Percentiles rank a stretch among this genome's conserved stretches.
Evolutionary conservation across 2,797 vertebrate species (phyloP).

Genomic region (Pipistrellus nathusii): DNA sequence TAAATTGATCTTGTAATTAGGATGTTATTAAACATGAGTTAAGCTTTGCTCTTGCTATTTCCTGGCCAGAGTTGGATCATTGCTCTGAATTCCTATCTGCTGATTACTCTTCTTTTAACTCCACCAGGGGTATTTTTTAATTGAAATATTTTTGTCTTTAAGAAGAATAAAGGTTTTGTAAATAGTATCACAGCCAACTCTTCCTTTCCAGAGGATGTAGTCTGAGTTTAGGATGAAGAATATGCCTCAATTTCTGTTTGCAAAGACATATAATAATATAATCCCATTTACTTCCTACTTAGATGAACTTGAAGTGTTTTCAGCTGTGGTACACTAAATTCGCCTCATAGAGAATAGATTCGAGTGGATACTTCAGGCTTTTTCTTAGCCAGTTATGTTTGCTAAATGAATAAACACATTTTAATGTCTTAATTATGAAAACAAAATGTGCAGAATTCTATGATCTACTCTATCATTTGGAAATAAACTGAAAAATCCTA

Average conservation of each 20-base stretch:
- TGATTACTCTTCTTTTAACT: slow-evolving; percentile 83
- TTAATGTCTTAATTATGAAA: slow-evolving; percentile 82
- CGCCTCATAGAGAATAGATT: slow-evolving; percentile 82
- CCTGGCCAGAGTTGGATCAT: slow-evolving; percentile 54
- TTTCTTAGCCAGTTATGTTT: slow-evolving; percentile 83
- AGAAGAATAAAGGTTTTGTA: slow-evolving; percentile 82
- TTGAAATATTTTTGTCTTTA: slow-evolving; percentile 80
- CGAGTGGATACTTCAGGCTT: slow-evolving; percentile 74
- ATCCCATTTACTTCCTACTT: slow-evolving; percentile 87
- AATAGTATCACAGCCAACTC: slow-evolving; percentile 81
- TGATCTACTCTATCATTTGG: slow-evolving; percentile 72
- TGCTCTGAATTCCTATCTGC: slow-evolving; percentile 76
- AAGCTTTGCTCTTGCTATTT: slow-evolving; percentile 73
- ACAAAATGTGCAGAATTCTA: slow-evolving; percentile 81
- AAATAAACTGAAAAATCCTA: slow-evolving; percentile 74
- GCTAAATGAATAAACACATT: slow-evolving; percentile 83
- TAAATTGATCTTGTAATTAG: slow-evolving; percentile 76
- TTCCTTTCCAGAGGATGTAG: slow-evolving; percentile 86
- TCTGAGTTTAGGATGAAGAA: slow-evolving; percentile 85
- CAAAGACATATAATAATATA: slow-evolving; percentile 86
- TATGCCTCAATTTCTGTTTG: slow-evolving; percentile 81
- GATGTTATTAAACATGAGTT: slow-evolving; percentile 73
- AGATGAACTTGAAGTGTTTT: slow-evolving; percentile 86
- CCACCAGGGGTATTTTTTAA: slow-evolving; percentile 68
- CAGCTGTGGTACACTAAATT: slow-evolving; percentile 86